Percentiles rank a stretch among this genome's conserved stretches.
Conservation (phyloP, 2,797 vertebrate species). For the Hirundo rustica region DNA sequence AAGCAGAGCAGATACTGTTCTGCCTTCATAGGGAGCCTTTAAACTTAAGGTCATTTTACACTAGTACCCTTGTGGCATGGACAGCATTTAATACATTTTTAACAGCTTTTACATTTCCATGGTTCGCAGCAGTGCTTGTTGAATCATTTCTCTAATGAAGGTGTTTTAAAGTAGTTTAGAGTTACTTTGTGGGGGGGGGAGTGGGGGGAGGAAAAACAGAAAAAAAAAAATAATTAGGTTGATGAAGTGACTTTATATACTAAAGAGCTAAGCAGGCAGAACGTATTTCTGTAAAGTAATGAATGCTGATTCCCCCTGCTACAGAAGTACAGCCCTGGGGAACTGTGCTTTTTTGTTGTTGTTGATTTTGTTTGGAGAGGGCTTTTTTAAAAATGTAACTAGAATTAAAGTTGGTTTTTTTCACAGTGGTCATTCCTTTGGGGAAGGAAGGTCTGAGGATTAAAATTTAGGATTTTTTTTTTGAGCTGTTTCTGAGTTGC, state of each 20-base stretch:
- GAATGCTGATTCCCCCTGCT: background rate
- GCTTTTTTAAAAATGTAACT: background rate
- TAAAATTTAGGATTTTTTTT: background rate
- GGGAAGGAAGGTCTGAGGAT: background rate
- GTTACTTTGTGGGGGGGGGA: slow-evolving; percentile 29
- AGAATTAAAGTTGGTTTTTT: background rate
- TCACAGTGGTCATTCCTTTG: background rate
- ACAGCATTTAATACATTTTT: slow-evolving; percentile 67
- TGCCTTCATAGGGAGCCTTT: slow-evolving; percentile 67
- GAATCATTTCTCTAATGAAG: slow-evolving; percentile 60
- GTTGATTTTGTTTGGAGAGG: background rate
- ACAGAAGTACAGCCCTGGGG: background rate
- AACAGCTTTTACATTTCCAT: slow-evolving; percentile 58
- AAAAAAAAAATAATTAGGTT: slow-evolving; percentile 29
- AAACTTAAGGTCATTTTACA: slow-evolving; percentile 72
- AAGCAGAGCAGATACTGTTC: slow-evolving; percentile 66
- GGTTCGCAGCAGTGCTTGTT: slow-evolving; percentile 25
- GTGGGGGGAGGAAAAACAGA: background rate
- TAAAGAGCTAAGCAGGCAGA: slow-evolving; percentile 10
- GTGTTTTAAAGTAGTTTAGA: slow-evolving; percentile 51
- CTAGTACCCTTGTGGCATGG: slow-evolving; percentile 58
- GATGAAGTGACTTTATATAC: slow-evolving; percentile 42
- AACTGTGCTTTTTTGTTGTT: background rate
- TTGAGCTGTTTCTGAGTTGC: background rate
- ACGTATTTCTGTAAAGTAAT: background rate